Percentiles rank a stretch among this genome's conserved stretches.
These are phyloP conservation scores for Zaprionus davidi DNA, from an alignment of 1,140 invertebrate species.

Conservation along the genomic window DNA sequence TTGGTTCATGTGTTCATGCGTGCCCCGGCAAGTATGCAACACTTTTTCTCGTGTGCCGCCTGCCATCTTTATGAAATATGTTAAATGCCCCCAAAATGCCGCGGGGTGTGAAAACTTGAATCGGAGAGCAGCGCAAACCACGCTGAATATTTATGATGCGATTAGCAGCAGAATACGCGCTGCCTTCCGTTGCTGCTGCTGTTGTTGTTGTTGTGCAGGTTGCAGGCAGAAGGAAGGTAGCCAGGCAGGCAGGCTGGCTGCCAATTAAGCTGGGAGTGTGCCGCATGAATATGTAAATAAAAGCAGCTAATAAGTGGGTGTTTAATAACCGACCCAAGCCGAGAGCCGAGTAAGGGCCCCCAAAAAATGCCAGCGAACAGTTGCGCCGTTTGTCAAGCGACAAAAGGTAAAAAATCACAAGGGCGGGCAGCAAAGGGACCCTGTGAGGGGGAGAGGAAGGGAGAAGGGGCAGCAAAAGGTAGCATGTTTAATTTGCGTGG, in stretches of 20 bases:
- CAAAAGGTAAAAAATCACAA: conserved; percentile 72
- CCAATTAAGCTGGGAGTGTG: conserved; percentile 74
- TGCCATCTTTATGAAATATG: conserved; percentile 68
- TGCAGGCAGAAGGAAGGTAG: conserved; percentile 54
- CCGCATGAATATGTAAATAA: conserved; percentile 83
- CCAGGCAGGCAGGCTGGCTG: conserved; percentile 44
- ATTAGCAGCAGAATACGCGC: conserved; percentile 63
- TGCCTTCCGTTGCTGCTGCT: conserved; percentile 10
- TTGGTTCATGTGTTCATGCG: conserved; percentile 48
- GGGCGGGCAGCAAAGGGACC: conserved; percentile 31
- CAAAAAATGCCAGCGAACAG: conserved; percentile 42
- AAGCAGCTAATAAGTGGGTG: conserved; percentile 84
- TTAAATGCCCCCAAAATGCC: conserved; percentile 74
- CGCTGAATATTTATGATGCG: conserved; percentile 82
- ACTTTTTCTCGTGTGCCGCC: conserved; percentile 47
- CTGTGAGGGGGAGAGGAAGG: not conserved
- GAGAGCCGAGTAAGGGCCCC: conserved; percentile 6
- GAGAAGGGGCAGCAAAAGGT: conserved; percentile 54
- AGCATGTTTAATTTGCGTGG: conserved; percentile 83
- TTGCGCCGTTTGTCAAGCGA: conserved; percentile 65
- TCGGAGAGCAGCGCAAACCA: conserved; percentile 66
- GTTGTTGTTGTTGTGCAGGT: conserved; percentile 49
- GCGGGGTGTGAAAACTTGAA: conserved; percentile 78
- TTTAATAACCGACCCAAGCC: conserved; percentile 72
- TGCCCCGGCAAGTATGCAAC: conserved; percentile 69